Conservation (phyloP, 2,888 invertebrate genomes). For the Steromphala cineraria region DNA sequence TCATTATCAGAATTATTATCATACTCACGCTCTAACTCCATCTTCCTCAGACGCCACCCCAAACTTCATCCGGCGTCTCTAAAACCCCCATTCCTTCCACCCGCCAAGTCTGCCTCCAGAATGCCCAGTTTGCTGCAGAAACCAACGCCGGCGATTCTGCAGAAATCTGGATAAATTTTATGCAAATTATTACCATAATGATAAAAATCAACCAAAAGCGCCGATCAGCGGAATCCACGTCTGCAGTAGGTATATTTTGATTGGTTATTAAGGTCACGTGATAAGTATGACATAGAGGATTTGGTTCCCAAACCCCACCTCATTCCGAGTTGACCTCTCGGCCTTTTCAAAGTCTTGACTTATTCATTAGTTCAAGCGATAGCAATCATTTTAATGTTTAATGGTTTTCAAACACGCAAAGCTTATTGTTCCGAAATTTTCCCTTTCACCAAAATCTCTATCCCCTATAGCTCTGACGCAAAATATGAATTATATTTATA, state of each 20-base stretch:
- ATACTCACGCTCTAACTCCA: too few species aligned
- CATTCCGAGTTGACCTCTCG: not conserved
- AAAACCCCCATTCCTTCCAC: too few species aligned
- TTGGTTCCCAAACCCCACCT: constrained; percentile 9
- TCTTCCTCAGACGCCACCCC: too few species aligned
- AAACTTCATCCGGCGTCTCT: too few species aligned
- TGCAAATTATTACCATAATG: constrained; percentile 7
- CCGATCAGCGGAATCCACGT: constrained; percentile 16
- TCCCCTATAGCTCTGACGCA: not conserved
- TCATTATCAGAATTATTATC: too few species aligned
- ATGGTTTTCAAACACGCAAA: constrained; percentile 2
- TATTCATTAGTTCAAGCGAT: not conserved
- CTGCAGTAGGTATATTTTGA: not conserved
- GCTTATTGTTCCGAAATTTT: constrained; percentile 2
- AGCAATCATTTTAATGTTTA: constrained; percentile 15
- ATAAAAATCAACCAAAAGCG: not conserved
- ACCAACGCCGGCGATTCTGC: too few species aligned
- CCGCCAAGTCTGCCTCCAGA: too few species aligned
- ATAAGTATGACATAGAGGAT: not conserved
- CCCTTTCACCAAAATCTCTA: constrained; percentile 5
- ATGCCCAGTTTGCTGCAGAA: too few species aligned
- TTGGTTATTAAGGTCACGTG: not conserved
- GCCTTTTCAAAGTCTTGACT: not conserved
- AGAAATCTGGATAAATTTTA: not conserved
- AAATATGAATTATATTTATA: not conserved